A percentile compares a stretch with the other conserved stretches of the same genome.
Conservation (phyloP, 2,797 vertebrate species). For the Natrix natrix region DNA sequence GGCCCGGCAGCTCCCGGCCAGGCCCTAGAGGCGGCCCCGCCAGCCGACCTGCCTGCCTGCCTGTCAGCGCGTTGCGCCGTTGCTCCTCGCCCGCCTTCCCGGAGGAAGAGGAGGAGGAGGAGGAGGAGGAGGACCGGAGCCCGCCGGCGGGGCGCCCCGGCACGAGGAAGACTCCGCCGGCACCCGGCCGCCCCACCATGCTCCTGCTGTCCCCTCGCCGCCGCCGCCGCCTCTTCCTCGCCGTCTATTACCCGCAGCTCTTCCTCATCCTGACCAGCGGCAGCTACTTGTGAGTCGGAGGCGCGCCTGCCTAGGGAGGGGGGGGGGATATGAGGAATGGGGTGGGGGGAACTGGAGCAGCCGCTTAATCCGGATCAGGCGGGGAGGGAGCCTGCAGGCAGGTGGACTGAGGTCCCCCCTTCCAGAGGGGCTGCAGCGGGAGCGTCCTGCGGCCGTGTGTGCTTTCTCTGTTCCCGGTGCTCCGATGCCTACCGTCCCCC, state of each 20-base stretch:
- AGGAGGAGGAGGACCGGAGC: constrained; percentile 44
- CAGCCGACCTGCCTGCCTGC: neutral
- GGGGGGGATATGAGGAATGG: neutral
- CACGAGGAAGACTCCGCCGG: constrained; percentile 58
- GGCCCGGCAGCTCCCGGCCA: constrained; percentile 69
- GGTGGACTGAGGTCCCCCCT: neutral
- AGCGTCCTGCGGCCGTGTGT: too few species aligned
- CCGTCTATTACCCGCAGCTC: constrained; percentile 94
- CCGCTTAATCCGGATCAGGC: neutral
- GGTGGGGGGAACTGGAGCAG: fast-evolving
- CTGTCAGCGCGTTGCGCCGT: neutral
- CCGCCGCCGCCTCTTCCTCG: constrained; percentile 85
- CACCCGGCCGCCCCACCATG: constrained; percentile 75
- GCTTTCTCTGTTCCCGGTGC: too few species aligned
- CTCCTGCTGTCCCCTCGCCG: constrained; percentile 82
- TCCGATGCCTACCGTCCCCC: too few species aligned
- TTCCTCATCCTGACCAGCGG: constrained; percentile 98
- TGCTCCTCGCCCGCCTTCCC: neutral
- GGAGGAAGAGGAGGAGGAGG: neutral
- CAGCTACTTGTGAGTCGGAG: constrained; percentile 93
- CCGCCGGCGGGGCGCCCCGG: constrained; percentile 61
- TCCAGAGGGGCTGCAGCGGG: neutral
- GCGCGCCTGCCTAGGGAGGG: neutral
- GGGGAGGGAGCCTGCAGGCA: neutral
- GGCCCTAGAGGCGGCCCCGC: neutral